These are phyloP conservation scores for Odocoileus hemionus DNA, from an alignment of 2,113 vertebrate species.

Conservation along the genomic window DNA sequence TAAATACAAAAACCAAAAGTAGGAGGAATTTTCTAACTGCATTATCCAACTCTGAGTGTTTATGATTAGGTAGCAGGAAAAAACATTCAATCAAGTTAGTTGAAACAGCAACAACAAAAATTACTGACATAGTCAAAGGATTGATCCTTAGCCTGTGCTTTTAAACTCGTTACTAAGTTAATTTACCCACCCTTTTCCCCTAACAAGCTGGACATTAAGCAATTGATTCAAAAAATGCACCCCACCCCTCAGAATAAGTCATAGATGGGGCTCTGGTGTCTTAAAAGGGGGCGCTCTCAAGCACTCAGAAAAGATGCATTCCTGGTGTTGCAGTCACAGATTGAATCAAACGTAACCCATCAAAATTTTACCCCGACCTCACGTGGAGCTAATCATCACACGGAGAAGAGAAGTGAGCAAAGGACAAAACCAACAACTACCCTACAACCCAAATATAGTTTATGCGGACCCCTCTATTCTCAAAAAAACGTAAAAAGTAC, in stretches of 20 bases:
- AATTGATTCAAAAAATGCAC: neutral
- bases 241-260: neutral
- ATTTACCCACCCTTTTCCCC: neutral
- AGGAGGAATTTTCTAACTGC: neutral
- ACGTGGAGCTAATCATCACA: neutral
- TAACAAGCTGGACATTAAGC: neutral
- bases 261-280: neutral
- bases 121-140: neutral
- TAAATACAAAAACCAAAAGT: neutral
- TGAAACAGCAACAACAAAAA: neutral
- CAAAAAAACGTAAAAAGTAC: neutral
- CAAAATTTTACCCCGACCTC: neutral
- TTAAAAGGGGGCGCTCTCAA: neutral
- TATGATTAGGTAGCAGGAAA: neutral
- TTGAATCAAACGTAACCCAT: neutral
- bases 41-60: neutral
- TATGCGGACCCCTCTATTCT: neutral
- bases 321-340: neutral
- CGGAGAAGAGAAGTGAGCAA: neutral
- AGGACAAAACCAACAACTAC: neutral
- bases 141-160: neutral
- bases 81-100: neutral
- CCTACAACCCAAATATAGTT: neutral
- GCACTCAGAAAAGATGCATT: neutral
- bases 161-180: conserved; percentile 15